Evolutionary conservation across 2,888 invertebrate species (phyloP).

Genomic region (Leucoma salicis): DNA sequence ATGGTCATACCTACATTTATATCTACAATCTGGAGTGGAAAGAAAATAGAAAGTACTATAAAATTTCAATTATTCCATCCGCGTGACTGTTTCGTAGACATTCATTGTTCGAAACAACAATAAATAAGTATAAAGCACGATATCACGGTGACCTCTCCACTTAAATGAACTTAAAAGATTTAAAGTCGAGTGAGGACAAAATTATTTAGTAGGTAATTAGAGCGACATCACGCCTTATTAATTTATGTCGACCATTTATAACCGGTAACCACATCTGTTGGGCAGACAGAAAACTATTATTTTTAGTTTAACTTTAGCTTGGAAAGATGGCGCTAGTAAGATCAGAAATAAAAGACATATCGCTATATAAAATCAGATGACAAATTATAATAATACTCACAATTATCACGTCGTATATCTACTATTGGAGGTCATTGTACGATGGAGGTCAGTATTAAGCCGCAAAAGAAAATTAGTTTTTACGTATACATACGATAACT

Average conservation of each 20-base stretch:
- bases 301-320: background rate
- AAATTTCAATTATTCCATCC: slow-evolving; percentile 18
- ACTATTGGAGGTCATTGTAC: too few species aligned
- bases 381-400: too few species aligned
- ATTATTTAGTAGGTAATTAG: slow-evolving; percentile 26
- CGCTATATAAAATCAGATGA: too few species aligned
- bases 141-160: slow-evolving; percentile 27
- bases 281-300: slow-evolving; percentile 2
- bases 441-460: too few species aligned
- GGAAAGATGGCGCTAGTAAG: slow-evolving; percentile 41
- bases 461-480: too few species aligned
- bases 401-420: too few species aligned
- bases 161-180: slow-evolving; percentile 26
- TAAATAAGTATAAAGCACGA: slow-evolving; percentile 8
- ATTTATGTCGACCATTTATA: background rate
- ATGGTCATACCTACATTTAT: slow-evolving; percentile 9
- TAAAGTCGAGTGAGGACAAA: slow-evolving; percentile 19
- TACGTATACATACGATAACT: too few species aligned
- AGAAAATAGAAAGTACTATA: slow-evolving; percentile 14
- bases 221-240: slow-evolving; percentile 1
- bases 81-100: slow-evolving; percentile 19
- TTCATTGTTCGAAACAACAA: slow-evolving; percentile 19
- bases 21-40: slow-evolving; percentile 19
- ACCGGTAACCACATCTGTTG: slow-evolving; percentile 37
- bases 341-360: background rate